A percentile compares a stretch with the other conserved stretches of the same genome.
These are phyloP conservation scores for Tachycineta bicolor DNA, from an alignment of 2,113 vertebrate species.

Conservation along the genomic window DNA sequence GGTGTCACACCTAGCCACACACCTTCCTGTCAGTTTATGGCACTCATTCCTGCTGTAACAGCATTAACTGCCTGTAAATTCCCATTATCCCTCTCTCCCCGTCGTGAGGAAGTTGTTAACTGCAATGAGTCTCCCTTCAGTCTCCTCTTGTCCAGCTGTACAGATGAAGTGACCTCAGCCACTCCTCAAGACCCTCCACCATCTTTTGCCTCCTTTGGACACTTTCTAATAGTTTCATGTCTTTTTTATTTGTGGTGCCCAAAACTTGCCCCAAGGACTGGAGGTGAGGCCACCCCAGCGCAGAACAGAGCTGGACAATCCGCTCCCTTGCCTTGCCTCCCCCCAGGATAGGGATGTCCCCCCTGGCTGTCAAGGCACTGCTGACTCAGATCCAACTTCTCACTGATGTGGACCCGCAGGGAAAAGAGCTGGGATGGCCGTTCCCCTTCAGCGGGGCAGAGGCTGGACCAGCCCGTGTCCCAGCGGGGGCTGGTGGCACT, in stretches of 20 bases:
- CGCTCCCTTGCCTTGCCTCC: no score
- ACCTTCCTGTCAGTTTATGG: neutral
- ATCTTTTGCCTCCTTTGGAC: neutral
- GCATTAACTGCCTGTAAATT: neutral
- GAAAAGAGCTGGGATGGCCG: no score
- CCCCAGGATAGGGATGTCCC: no score
- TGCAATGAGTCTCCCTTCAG: neutral
- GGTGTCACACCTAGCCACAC: neutral
- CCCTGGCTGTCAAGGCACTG: no score
- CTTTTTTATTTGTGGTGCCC: neutral
- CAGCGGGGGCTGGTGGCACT: no score
- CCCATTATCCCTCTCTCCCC: neutral
- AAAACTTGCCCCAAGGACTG: neutral
- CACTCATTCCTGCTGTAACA: neutral
- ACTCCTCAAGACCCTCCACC: neutral
- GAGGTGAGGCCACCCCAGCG: no score
- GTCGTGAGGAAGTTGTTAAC: neutral
- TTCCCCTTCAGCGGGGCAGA: no score
- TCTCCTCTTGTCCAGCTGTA: neutral
- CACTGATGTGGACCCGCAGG: no score
- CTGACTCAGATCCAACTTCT: no score
- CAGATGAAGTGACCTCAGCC: neutral
- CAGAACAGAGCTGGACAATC: no score
- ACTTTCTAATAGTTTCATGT: neutral
- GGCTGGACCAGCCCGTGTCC: no score